Base-by-base conservation (phyloP, 2,888 invertebrate species). In the Morpho achilles region DNA sequence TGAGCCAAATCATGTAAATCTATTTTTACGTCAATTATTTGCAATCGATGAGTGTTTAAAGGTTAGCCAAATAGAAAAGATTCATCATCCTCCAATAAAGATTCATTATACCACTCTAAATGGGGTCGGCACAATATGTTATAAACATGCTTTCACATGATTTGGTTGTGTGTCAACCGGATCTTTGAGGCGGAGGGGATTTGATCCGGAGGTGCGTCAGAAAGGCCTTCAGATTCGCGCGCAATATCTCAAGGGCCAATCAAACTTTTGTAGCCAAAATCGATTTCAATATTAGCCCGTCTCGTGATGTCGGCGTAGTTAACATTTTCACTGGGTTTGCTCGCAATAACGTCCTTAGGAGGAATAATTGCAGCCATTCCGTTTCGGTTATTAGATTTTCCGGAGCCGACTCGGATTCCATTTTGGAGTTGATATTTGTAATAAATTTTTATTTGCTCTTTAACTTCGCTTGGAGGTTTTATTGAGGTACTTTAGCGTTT, bases 321-420 rank as follows among this genome's bases (percentile, higher is more conserved):
- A 69, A 67, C 70, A 60, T 71, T 66, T 72, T 69, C 69, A 60
- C 56, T 71, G 75, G 72, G 65, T 76, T 75, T 69, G 61, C 69
- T 72, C 70, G 70, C 76, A 73, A 78, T 84, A 79, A 82, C 81
- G 75, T 77, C 65, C 72, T 79, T 76, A 72, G 74, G 73, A 68
- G 71, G 71, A 75, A 81, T 80, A 82, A 84, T 84, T 82, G 80
- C 67, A 71, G 69, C 69, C 78, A 72, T 82, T 82, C 79, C 78
- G 76, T 80, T 79, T 77, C 73, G 70, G 77, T 82, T 82, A 82
- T 85, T 81, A 78, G 77, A 78, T 82, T 79, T 77, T 72, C 76
- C 71, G 68, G 66, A 69, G 72, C 67, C 67, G 67, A 62, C 65
- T 65, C 69, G 69, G 60, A 67, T 70, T 74, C 70, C 67, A 67